phyloP scores from a whole-genome alignment of 2,888 invertebrate genomes.

The Nomada flava region DNA sequence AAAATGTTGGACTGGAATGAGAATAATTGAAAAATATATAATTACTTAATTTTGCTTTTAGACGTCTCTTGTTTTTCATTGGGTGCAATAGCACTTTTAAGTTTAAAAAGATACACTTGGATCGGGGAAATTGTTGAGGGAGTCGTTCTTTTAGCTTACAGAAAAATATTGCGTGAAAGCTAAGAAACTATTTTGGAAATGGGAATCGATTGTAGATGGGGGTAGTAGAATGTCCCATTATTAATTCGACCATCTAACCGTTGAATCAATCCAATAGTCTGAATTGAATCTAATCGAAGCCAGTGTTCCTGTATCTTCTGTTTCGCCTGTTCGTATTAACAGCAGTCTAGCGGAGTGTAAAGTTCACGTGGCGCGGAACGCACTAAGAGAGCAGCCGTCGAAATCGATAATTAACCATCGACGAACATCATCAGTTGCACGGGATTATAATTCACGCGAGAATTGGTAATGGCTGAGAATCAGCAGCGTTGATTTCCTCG shows the following conservation, averaged over 20 bases:
- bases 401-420: constrained; percentile 26
- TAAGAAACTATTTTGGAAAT: too few relatives aligned
- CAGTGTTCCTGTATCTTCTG: not conserved
- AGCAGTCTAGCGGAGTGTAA: not conserved
- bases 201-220: too few relatives aligned
- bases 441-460: constrained; percentile 26
- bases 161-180: too few relatives aligned
- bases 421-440: constrained; percentile 14
- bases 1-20: too few relatives aligned
- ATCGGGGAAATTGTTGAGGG: not conserved
- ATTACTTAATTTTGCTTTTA: too few relatives aligned
- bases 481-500: not conserved
- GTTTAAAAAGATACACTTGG: not conserved
- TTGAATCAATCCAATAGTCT: too few relatives aligned
- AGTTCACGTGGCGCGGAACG: constrained; percentile 1
- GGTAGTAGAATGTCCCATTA: too few relatives aligned
- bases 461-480: constrained; percentile 14
- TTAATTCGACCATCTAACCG: too few relatives aligned
- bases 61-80: too few relatives aligned
- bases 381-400: not conserved
- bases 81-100: too few relatives aligned
- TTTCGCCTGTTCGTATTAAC: not conserved
- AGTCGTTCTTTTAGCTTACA: not conserved
- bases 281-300: not conserved
- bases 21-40: too few relatives aligned